A percentile compares a stretch with the other conserved stretches of the same genome.
These are phyloP conservation scores for Magallana angulata DNA, from an alignment of 1,140 invertebrate species.

Conservation along the genomic window DNA sequence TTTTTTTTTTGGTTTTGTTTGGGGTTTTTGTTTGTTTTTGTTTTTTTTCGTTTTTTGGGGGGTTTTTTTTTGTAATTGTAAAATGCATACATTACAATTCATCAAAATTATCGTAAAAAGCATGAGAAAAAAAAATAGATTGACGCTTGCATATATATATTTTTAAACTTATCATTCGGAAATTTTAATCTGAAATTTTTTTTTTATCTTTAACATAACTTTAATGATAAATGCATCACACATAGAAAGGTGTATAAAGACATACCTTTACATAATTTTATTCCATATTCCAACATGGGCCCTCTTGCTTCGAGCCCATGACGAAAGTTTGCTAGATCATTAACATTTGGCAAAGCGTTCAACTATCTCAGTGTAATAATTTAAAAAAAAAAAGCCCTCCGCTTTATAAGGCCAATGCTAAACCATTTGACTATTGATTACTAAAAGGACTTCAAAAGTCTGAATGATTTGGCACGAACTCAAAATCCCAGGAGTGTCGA, in stretches of 20 bases:
- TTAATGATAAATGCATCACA: too few relatives aligned
- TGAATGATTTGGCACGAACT: background rate
- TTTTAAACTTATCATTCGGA: too few relatives aligned
- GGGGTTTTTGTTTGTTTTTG: too few relatives aligned
- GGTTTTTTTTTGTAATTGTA: too few relatives aligned
- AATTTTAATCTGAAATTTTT: too few relatives aligned
- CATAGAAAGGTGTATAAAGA: background rate
- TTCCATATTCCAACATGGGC: constrained; percentile 21
- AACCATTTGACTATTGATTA: constrained; percentile 13
- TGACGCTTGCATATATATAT: too few relatives aligned
- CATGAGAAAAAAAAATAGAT: too few relatives aligned
- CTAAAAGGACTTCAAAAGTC: constrained; percentile 10
- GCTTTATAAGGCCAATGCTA: background rate
- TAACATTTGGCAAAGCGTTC: background rate
- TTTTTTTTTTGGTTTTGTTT: too few relatives aligned
- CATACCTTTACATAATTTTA: constrained; percentile 16
- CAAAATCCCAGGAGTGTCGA: constrained; percentile 13
- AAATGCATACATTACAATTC: too few relatives aligned
- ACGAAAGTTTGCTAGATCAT: constrained; percentile 2
- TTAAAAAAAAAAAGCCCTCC: background rate
- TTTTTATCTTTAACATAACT: too few relatives aligned
- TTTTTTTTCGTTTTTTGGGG: too few relatives aligned
- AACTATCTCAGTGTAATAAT: background rate
- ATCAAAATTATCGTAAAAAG: too few relatives aligned
- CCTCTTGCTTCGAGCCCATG: constrained; percentile 3